phyloP scores from a whole-genome alignment of 2,797 vertebrate species.

The Agapornis canus region DNA sequence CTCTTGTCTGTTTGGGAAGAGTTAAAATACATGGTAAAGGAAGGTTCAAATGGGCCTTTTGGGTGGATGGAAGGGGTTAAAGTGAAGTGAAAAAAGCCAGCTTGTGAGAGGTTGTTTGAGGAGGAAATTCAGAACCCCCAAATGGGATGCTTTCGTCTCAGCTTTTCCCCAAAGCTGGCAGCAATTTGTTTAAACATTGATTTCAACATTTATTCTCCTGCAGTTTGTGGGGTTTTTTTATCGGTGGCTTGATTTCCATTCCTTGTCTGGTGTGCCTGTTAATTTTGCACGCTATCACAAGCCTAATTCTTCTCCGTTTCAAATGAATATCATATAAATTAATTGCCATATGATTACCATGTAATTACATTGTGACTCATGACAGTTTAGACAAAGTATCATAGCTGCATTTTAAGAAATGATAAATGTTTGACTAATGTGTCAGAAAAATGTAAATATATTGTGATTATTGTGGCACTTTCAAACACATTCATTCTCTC shows the following conservation, averaged over 20 bases:
- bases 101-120: neutral
- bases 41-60: neutral
- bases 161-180: constrained; percentile 7
- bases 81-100: neutral
- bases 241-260: constrained; percentile 59
- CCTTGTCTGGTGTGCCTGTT: constrained; percentile 34
- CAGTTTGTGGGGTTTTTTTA: neutral
- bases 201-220: constrained; percentile 54
- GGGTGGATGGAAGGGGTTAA: neutral
- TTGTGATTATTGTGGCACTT: constrained; percentile 64
- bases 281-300: constrained; percentile 49
- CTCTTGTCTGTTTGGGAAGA: neutral
- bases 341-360: constrained; percentile 79
- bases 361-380: constrained; percentile 78
- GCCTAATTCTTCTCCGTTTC: constrained; percentile 70
- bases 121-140: neutral
- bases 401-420: constrained; percentile 71
- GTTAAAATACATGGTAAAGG: neutral
- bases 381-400: constrained; percentile 75
- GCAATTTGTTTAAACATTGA: constrained; percentile 58
- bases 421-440: constrained; percentile 78
- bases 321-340: constrained; percentile 77
- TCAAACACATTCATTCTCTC: constrained; percentile 35
- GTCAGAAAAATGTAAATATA: constrained; percentile 76
- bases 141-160: neutral